Evolutionary conservation across 30 jellyfish, hydroid and myxozoan genomes (phyloP).

Genomic region (Turritopsis rubra): DNA sequence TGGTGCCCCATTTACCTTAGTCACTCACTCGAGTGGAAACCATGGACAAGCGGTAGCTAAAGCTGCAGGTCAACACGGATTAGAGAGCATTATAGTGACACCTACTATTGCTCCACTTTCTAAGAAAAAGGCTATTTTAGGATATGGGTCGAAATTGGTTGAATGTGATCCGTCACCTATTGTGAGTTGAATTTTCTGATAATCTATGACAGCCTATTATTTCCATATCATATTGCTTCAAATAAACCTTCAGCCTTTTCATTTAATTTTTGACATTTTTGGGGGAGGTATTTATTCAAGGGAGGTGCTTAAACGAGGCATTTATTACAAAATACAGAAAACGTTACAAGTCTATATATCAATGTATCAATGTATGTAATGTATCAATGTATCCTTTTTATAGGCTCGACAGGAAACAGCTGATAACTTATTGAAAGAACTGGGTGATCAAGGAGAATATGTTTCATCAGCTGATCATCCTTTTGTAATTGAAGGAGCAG

Average conservation of each 20-base stretch:
- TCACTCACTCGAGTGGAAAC: conserved; percentile 86
- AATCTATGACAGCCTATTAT: no score
- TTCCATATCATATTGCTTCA: no score
- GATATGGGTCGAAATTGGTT: conserved; percentile 46
- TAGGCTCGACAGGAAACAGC: conserved; percentile 44
- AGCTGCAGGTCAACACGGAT: conserved; percentile 42
- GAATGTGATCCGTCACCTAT: conserved; percentile 45
- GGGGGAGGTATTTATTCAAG: no score
- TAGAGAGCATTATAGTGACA: conserved; percentile 43
- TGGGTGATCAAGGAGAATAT: conserved; percentile 40
- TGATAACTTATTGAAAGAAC: conserved; percentile 20
- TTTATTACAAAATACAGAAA: no score
- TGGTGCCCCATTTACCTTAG: conserved; percentile 3
- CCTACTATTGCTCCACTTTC: conserved; percentile 71
- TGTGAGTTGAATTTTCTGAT: conserved; percentile 6
- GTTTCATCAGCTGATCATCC: conserved; percentile 47
- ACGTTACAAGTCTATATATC: no score
- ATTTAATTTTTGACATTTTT: no score
- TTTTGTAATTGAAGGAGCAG: conserved; percentile 62
- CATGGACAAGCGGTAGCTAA: conserved; percentile 74
- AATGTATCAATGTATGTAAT: no score
- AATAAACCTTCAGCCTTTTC: no score
- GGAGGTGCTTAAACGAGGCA: no score
- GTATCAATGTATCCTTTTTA: not conserved
- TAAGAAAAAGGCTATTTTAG: conserved; percentile 50